Evolutionary conservation across 2,113 vertebrate species (phyloP).

Genomic region (Crotalus horridus): DNA sequence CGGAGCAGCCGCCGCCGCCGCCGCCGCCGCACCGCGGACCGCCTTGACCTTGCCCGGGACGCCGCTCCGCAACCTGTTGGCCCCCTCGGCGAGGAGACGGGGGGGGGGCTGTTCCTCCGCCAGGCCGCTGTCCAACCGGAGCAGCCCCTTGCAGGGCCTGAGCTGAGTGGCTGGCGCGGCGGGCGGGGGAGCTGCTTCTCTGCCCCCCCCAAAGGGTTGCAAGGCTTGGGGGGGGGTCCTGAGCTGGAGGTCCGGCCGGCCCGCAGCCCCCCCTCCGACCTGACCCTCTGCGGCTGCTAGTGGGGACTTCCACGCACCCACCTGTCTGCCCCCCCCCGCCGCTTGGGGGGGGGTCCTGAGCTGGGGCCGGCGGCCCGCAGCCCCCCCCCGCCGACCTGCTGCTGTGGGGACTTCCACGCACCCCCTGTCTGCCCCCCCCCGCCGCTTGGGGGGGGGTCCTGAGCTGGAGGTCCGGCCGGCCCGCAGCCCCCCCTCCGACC

Average conservation of each 20-base stretch:
- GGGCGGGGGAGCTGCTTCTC: not conserved
- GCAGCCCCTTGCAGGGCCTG: not conserved
- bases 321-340: no score
- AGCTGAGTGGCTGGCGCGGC: not conserved
- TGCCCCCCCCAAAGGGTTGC: not conserved
- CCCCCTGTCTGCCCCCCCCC: no score
- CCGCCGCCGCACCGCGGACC: not conserved
- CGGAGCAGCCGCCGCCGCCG: no score
- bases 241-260: not conserved
- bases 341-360: not conserved
- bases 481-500: not conserved
- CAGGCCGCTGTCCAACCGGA: not conserved
- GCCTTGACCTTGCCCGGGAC: not conserved
- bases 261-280: not conserved
- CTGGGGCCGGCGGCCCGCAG: not conserved
- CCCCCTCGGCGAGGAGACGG: not conserved
- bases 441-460: not conserved
- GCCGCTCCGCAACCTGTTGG: not conserved
- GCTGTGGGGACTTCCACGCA: no score
- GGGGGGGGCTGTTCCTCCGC: not conserved
- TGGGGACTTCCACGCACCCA: no score
- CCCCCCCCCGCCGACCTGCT: not conserved
- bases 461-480: not conserved
- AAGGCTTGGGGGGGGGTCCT: not conserved
- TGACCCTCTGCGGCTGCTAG: not conserved